Evolutionary conservation across 2,888 invertebrate genomes (phyloP).

Genomic region (Epinotia brunnichana): DNA sequence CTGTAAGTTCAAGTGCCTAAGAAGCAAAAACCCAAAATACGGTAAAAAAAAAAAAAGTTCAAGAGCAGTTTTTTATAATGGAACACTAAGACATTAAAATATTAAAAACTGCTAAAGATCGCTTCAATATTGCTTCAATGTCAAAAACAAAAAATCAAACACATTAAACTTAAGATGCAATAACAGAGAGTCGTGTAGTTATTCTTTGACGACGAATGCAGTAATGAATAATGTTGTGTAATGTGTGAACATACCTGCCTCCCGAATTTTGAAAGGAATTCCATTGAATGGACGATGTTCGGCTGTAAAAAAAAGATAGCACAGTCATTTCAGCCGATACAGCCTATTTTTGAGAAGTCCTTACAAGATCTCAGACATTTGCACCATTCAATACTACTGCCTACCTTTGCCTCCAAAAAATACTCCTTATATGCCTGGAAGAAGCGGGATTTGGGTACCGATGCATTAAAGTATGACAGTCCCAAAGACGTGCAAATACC

Average conservation of each 20-base stretch:
- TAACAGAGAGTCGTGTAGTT: constrained; percentile 15
- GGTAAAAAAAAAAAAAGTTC: no score
- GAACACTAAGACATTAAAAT: constrained; percentile 10
- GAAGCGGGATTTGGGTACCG: constrained; percentile 12
- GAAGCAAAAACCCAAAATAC: no score
- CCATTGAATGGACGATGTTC: constrained; percentile 11
- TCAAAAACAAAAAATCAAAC: constrained; percentile 1
- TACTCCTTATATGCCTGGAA: constrained; percentile 14
- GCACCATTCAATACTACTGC: constrained; percentile 1
- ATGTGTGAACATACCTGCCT: background rate
- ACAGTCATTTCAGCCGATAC: background rate
- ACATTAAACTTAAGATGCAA: constrained; percentile 12
- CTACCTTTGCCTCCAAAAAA: constrained; percentile 16
- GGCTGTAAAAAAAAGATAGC: constrained; percentile 9
- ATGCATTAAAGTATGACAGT: constrained; percentile 2
- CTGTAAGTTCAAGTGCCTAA: background rate
- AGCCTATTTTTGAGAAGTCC: constrained; percentile 7
- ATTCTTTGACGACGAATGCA: constrained; percentile 2
- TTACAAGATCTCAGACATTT: background rate
- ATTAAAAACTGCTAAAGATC: constrained; percentile 12
- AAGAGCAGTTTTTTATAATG: constrained; percentile 17
- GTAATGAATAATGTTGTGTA: background rate
- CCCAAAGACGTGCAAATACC: constrained; percentile 5
- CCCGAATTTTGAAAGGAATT: background rate
- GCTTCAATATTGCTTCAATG: constrained; percentile 16